These are phyloP conservation scores for Polyploca ridens DNA, from an alignment of 2,888 invertebrate genomes.

Conservation along the genomic window DNA sequence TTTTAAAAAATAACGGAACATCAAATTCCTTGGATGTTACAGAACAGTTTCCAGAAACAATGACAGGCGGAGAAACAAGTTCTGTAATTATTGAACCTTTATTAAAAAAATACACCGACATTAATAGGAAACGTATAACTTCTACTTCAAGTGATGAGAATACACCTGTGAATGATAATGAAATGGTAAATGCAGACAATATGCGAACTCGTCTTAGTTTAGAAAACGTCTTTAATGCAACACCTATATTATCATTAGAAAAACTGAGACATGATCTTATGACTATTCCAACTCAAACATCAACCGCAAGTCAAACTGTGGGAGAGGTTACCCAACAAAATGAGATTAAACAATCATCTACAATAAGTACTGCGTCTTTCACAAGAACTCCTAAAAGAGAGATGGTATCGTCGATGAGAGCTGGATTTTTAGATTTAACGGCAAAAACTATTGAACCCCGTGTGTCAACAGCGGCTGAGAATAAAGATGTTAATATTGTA, in stretches of 20 bases:
- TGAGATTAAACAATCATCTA: conserved; percentile 13
- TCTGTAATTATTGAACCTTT: conserved; percentile 26
- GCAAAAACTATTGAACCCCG: conserved; percentile 32
- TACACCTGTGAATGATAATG: conserved; percentile 33
- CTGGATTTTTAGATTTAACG: conserved; percentile 65
- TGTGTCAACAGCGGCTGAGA: conserved; percentile 23
- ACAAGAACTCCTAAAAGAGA: conserved; percentile 32
- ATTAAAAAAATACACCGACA: conserved; percentile 47
- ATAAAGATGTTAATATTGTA: conserved; percentile 19
- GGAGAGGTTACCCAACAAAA: not conserved
- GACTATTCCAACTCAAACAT: conserved; percentile 22
- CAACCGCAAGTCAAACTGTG: not conserved
- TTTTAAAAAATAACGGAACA: not conserved
- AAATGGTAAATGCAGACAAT: conserved; percentile 47
- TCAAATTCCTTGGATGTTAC: not conserved
- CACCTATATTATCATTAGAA: conserved; percentile 50
- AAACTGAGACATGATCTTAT: conserved; percentile 42
- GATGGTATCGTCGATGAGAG: conserved; percentile 61
- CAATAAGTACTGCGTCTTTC: conserved; percentile 17
- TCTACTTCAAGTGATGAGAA: conserved; percentile 28
- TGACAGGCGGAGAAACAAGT: conserved; percentile 20
- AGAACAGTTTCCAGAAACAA: conserved; percentile 5
- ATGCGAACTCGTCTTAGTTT: conserved; percentile 39
- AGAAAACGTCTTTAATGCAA: conserved; percentile 40
- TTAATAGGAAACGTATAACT: conserved; percentile 46